Evolutionary conservation across 1,140 invertebrate species (phyloP), one percentile per base, ranked within the genome.

Genomic region (Lepidostoma basale): DNA sequence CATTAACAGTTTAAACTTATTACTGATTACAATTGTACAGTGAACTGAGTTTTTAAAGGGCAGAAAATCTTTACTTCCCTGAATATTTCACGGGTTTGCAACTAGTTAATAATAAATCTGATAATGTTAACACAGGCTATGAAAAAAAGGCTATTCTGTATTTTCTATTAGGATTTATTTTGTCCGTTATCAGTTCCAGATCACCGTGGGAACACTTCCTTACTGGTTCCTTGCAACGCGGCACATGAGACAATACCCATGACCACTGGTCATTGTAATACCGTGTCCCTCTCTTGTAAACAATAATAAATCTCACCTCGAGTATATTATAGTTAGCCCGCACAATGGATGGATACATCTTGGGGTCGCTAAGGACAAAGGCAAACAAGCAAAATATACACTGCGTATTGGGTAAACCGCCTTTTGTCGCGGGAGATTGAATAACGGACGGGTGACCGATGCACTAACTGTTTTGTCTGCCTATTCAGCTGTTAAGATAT

Each of bases 301-400:
- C 65, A 71, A 71, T 67, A 47, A 71, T 71, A 68, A 64, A 71
- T 71, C 58, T 62, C 64, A 62, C 64, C 69, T 70, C 58, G 47
- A 64, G 65, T 64, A 62, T 28, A 33, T 47, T 62, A 62, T 36
- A 47, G 42, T 62, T n/a, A 36, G 45, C 26, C 1, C 44, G 25
- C 47, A 54, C 36, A 68, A 49, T 62, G 39, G 42, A 33, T 14
- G 45, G 52, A 22, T 39, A 28, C 20, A 52, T 20, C 49, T 14
- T 39, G 26, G 60, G 36, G 49, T 56, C 59, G 28, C 33, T 20
- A 49, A 66, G 69, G 60, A 71, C 69, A 71, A 71, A 58, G 65
- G 60, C 26, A 71, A 71, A 71, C 69, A 68, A 71, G 69, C 69
- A 59, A 71, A 71, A 71, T 68, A 71, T 71, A 71, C 60, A 71